A percentile compares a stretch with the other conserved stretches of the same genome.
Conservation (phyloP, 2,113 vertebrate genomes). For the Typhlomys cinereus region DNA sequence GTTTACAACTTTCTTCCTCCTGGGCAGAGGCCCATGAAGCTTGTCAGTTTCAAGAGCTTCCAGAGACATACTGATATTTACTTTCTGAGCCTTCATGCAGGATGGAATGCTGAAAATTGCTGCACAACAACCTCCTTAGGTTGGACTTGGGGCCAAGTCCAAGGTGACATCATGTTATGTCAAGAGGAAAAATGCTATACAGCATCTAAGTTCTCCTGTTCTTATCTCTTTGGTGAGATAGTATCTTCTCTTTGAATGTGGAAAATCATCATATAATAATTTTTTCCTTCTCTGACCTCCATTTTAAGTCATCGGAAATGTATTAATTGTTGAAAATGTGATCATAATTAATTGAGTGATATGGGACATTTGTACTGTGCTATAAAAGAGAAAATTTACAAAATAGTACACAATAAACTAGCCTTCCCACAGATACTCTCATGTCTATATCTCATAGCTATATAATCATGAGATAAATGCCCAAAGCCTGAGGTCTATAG, state of each 20-base stretch:
- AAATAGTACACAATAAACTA: neutral
- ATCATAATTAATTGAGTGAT: neutral
- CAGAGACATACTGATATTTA: too few species aligned
- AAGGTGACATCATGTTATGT: too few species aligned
- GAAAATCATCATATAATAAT: constrained; percentile 40
- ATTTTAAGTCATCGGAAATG: constrained; percentile 32
- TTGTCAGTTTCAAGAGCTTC: too few species aligned
- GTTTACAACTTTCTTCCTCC: too few species aligned
- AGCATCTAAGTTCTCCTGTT: too few species aligned
- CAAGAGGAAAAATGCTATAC: too few species aligned
- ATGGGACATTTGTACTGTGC: neutral
- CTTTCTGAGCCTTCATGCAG: too few species aligned
- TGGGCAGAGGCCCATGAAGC: too few species aligned
- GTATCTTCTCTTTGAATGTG: constrained; percentile 11
- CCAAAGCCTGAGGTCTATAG: neutral
- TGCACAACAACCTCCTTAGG: too few species aligned
- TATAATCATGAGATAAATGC: neutral
- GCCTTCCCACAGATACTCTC: neutral
- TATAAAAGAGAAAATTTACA: neutral
- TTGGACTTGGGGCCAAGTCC: too few species aligned
- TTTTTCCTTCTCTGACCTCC: constrained; percentile 15
- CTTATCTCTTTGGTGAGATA: neutral
- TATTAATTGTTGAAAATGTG: neutral
- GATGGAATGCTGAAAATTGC: too few species aligned
- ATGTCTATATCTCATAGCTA: neutral